Evolutionary conservation across 2,888 invertebrate species (phyloP).

Genomic region (Tenodera sinensis): DNA sequence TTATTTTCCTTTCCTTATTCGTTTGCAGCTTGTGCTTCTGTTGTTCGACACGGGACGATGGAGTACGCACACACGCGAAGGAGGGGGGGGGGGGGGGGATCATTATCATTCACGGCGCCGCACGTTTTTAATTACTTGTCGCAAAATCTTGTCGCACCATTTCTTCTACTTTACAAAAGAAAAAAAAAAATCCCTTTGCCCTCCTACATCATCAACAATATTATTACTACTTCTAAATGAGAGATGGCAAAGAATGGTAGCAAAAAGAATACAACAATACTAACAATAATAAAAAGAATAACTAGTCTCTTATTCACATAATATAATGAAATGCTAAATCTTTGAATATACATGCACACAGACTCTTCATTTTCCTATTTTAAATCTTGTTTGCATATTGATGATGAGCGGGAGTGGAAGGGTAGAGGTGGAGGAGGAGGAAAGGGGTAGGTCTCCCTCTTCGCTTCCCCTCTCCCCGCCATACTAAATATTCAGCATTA

Average conservation of each 20-base stretch:
- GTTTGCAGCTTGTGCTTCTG: not conserved
- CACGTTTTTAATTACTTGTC: not conserved
- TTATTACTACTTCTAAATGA: constrained; percentile 13
- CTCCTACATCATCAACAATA: not conserved
- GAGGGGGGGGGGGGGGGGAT: not conserved
- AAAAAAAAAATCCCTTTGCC: not conserved
- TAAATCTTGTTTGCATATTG: constrained; percentile 35
- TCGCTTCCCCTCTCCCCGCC: not conserved
- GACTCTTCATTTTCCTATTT: constrained; percentile 35
- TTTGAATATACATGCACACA: constrained; percentile 34
- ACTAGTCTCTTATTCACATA: constrained; percentile 28
- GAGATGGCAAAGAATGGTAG: not conserved
- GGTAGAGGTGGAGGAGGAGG: constrained; percentile 46
- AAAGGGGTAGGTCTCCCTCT: constrained; percentile 48
- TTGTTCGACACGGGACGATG: not conserved
- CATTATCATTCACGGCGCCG: not conserved
- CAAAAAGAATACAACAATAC: constrained; percentile 9
- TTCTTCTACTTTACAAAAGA: not conserved
- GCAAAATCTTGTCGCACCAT: not conserved
- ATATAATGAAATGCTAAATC: constrained; percentile 31
- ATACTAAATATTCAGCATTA: constrained; percentile 56
- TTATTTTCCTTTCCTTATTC: not conserved
- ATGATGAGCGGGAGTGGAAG: constrained; percentile 33
- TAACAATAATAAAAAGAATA: constrained; percentile 19
- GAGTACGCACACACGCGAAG: not conserved